Conservation (phyloP, 2,888 invertebrate genomes). For the Neoitamus cyanurus region DNA sequence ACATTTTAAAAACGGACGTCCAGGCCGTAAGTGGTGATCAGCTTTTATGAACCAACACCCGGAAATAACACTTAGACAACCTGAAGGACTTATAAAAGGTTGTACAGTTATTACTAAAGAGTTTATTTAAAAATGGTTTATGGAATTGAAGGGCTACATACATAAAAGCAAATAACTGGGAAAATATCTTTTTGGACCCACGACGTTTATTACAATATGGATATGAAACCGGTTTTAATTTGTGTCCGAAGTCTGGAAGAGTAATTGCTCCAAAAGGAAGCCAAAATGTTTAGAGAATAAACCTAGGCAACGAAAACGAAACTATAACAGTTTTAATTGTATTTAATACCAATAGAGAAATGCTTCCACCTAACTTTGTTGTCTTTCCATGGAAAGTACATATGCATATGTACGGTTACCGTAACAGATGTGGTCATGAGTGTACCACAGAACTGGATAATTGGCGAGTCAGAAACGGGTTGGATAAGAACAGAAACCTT, state of each 20-base stretch:
- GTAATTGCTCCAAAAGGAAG: constrained; percentile 46
- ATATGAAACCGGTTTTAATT: constrained; percentile 40
- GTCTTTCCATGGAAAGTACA: too few species aligned
- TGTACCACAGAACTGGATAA: constrained; percentile 33
- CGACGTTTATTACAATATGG: constrained; percentile 14
- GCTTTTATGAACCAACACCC: too few species aligned
- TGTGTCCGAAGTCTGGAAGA: constrained; percentile 49
- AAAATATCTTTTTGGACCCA: constrained; percentile 40
- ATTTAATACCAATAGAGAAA: constrained; percentile 33
- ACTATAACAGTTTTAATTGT: constrained; percentile 18
- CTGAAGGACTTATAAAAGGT: too few species aligned
- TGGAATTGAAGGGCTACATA: constrained; percentile 34
- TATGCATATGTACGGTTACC: constrained; percentile 50
- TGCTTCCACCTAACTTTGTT: not conserved
- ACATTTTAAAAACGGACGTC: too few species aligned
- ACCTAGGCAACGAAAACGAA: constrained; percentile 26
- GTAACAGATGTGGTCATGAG: constrained; percentile 14
- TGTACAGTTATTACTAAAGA: too few species aligned
- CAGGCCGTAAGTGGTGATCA: too few species aligned
- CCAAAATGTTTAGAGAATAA: not conserved
- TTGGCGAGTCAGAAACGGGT: not conserved
- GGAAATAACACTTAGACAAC: too few species aligned
- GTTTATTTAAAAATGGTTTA: constrained; percentile 47
- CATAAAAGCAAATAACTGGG: constrained; percentile 48
- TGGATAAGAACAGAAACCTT: not conserved